Base-by-base conservation (phyloP, 2,113 vertebrate genomes). In the Sander vitreus region DNA sequence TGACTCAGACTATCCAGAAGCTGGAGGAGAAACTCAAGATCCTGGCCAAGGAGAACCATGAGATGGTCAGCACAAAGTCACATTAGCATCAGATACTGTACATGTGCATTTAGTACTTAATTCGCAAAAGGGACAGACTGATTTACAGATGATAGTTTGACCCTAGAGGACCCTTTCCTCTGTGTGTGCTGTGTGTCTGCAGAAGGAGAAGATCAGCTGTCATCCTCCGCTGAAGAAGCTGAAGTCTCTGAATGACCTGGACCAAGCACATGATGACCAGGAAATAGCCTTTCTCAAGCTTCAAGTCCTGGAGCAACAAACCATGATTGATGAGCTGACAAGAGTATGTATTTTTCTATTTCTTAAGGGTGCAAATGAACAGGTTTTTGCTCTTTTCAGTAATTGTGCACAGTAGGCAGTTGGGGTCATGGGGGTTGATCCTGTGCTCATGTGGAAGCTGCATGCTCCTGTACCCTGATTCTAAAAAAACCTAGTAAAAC, bases 301-400 rank as follows among this genome's bases (percentile, higher is more conserved):
- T 89, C 98, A 99, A 86, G 98, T 99, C 88, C 95, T 99, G 80
- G 98, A 99, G 81, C 98, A 99, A n/a, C 98, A 99, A 92, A 95
- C 83, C 87, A 95, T 96, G 75, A 95, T 96, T 2, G 95, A 96
- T n/a, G 95, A 96, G 14, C 92, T 96, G 33, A 94, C 95, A 3
- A 90, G 95, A 84, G 95, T 96, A 87, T 62, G 91, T 88, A 15
- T 30, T 33, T 11, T 12, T 25, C 2, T 15, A 1, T 10, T 4
- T 45, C 1, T 11, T 43, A n/a, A 51, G 16, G 3, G 1, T 39
- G 12, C 4, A 33, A 19, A 6, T 33, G 1, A n/a, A 2, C 33
- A n/a, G 10, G 6, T 57, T 55, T 45, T 14, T 14, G 12, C 1
- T 47, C 7, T 23, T 16, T 10, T 19, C 2, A 21, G 1, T 30